Percentiles rank a stretch among this genome's conserved stretches.
phyloP scores from a whole-genome alignment of 1,140 invertebrate species.

The Hormaphis cornu region DNA sequence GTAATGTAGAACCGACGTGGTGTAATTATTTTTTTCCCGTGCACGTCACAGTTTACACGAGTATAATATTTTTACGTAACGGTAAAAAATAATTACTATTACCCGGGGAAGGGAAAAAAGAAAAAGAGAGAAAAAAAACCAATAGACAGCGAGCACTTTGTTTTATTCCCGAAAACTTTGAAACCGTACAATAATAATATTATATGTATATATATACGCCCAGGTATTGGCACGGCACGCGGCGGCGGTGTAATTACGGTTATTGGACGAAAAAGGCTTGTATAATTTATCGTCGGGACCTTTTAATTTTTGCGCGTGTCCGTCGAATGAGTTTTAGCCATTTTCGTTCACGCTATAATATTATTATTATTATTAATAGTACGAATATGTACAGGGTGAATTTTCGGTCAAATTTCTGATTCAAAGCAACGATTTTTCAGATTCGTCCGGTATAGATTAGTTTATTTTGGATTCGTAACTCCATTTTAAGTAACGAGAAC shows the following conservation, averaged over 20 bases:
- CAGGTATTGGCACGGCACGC: neutral
- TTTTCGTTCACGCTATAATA: slow-evolving; percentile 14
- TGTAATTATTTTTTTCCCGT: too few species aligned
- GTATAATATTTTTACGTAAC: neutral
- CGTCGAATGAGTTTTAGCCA: slow-evolving; percentile 12
- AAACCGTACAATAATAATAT: too few species aligned
- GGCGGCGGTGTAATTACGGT: slow-evolving; percentile 5
- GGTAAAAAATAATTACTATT: slow-evolving; percentile 10
- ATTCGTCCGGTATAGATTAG: too few species aligned
- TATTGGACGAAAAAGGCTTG: slow-evolving; percentile 10
- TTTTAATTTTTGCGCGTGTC: slow-evolving; percentile 23
- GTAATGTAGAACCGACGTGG: too few species aligned
- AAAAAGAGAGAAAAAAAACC: neutral
- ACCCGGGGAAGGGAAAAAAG: too few species aligned
- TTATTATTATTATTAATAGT: too few species aligned
- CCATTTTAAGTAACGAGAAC: too few species aligned
- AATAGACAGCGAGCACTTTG: neutral
- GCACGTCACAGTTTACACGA: neutral
- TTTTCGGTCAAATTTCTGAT: too few species aligned
- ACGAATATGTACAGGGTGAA: neutral
- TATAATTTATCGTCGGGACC: slow-evolving; percentile 13
- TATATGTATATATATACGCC: too few species aligned
- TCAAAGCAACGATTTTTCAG: too few species aligned
- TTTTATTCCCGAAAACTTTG: neutral
- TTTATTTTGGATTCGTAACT: too few species aligned